Evolutionary conservation across 2,797 vertebrate species (phyloP), one percentile per base, ranked within the genome.

Genomic region (Falco columbarius): DNA sequence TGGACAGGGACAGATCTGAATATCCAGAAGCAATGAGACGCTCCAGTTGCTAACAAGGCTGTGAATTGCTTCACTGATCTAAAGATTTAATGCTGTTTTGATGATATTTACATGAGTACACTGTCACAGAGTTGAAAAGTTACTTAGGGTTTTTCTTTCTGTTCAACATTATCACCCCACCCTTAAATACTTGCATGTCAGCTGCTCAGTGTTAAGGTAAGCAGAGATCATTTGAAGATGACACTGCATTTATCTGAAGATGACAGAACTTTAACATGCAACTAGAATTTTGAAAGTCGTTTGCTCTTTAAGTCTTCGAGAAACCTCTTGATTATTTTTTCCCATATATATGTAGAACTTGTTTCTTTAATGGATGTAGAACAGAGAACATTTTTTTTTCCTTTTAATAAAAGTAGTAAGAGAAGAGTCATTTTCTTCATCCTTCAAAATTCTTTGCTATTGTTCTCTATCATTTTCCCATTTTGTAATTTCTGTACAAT

Each of bases 401-500:
- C 7, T 26, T 42, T 70, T 34, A 17, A 56, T 70, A 59, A 42
- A 21, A 61, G 16, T 58, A 75, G 30, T 47, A 93, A 75, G 26
- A 46, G 32, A 81, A 76, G 14, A 49, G 32, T 86, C 4, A 59
- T 86, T 94, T 94, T 75, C 61, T 76, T 85, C 55, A 74, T 72
- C 29, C 42, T 85, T 92, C 32, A 21, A 81, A 95, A 81, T 20
- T 18, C 14, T 86, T 93, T 90, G n/a, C 63, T 81, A 49, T 80
- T 89, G 71, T 85, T 92, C 96, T 94, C 54, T 72, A 56, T 71
- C 40, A 55, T 82, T 95, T 91, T 88, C 63, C 20, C 15, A 58
- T 90, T 84, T 86, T 82, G 46, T 80, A 75, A 72, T 82, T 92
- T 65, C 56, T 84, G 9, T 72, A 58, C 72, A 93, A 71, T 59